Evolutionary conservation across 2,888 invertebrate species (phyloP).

Genomic region (Sinopyrophorus schimmeli): DNA sequence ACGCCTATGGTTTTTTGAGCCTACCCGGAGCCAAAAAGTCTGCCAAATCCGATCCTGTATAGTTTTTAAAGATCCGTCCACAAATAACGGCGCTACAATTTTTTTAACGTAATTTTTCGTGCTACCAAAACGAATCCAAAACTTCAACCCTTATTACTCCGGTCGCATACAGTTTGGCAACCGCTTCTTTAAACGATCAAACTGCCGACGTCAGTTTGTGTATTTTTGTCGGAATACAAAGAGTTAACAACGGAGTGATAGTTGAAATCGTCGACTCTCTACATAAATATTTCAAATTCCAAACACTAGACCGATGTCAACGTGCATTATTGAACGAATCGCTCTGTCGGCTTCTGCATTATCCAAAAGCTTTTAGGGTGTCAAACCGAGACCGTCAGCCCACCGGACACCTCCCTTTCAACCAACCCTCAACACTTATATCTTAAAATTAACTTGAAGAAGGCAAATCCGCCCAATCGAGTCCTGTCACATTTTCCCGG

Average conservation of each 20-base stretch:
- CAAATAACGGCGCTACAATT: too few relatives aligned
- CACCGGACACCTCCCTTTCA: conserved; percentile 30
- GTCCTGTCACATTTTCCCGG: not conserved
- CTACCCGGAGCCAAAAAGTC: too few relatives aligned
- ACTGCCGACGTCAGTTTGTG: not conserved
- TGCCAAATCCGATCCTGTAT: too few relatives aligned
- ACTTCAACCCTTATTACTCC: too few relatives aligned
- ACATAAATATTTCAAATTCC: conserved; percentile 54
- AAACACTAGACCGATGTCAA: conserved; percentile 57
- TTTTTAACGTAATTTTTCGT: too few relatives aligned
- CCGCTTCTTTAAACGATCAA: too few relatives aligned
- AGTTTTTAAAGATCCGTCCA: too few relatives aligned
- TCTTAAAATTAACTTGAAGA: conserved; percentile 38
- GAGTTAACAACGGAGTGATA: conserved; percentile 28
- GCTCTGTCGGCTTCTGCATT: conserved; percentile 55
- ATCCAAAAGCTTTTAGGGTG: conserved; percentile 56
- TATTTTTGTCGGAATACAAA: conserved; percentile 11
- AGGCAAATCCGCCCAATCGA: not conserved
- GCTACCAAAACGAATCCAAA: too few relatives aligned
- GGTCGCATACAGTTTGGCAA: too few relatives aligned
- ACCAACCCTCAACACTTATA: conserved; percentile 37
- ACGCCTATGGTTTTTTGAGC: too few relatives aligned
- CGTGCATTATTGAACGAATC: conserved; percentile 55
- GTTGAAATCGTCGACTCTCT: conserved; percentile 41
- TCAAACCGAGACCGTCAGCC: conserved; percentile 45